Evolutionary conservation across 2,888 invertebrate genomes (phyloP).

Genomic region (Gymnocheta viridis): DNA sequence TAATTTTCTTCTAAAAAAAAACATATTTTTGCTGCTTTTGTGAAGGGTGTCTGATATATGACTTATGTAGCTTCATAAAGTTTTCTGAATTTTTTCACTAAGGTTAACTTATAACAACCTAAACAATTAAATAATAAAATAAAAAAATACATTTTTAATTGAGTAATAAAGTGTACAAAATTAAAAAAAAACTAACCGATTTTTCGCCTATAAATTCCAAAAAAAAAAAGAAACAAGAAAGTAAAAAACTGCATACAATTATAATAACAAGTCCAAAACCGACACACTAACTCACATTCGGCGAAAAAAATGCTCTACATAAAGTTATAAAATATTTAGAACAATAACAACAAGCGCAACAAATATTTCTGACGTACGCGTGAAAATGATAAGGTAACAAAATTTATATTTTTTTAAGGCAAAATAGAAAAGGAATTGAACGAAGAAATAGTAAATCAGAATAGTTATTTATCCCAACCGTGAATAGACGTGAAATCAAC

Average conservation of each 20-base stretch:
- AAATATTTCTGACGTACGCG: neutral
- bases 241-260: constrained; percentile 21
- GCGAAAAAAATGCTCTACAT: constrained; percentile 40
- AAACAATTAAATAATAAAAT: constrained; percentile 2
- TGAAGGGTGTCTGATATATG: too few relatives aligned
- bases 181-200: constrained; percentile 3
- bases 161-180: constrained; percentile 37
- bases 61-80: too few relatives aligned
- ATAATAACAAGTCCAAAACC: constrained; percentile 44
- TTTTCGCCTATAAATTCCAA: constrained; percentile 19
- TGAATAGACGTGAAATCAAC: too few relatives aligned
- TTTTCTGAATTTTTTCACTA: too few relatives aligned
- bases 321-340: constrained; percentile 32
- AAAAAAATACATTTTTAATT: constrained; percentile 29
- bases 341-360: constrained; percentile 29
- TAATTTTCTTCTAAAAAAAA: too few relatives aligned
- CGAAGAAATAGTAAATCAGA: too few relatives aligned
- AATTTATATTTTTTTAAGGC: too few relatives aligned
- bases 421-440: too few relatives aligned
- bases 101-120: constrained; percentile 36
- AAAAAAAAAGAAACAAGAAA: too few relatives aligned
- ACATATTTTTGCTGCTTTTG: too few relatives aligned
- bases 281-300: constrained; percentile 13
- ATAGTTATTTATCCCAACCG: too few relatives aligned
- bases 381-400: neutral